Conservation (phyloP, 2,797 vertebrate genomes). For the Acropternis orthonyx region DNA sequence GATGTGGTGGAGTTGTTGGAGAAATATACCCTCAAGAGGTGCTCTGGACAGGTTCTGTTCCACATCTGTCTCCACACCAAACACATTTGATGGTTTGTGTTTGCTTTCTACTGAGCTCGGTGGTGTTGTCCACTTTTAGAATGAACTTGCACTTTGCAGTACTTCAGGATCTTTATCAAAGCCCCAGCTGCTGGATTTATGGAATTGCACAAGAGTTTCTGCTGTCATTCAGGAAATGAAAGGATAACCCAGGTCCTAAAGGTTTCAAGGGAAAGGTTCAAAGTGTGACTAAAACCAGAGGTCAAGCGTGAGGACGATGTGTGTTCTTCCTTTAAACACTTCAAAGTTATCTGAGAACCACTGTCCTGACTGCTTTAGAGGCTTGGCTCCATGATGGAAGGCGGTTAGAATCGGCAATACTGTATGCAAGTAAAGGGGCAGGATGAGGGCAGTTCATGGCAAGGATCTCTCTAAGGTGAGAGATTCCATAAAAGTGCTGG, state of each 20-base stretch:
- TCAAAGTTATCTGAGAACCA: not conserved
- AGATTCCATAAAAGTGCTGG: not conserved
- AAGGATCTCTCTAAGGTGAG: not conserved
- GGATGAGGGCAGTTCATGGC: not conserved
- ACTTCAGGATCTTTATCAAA: not conserved
- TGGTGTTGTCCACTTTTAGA: not conserved
- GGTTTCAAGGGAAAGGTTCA: not conserved
- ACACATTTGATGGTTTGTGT: not conserved
- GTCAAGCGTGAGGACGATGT: not conserved
- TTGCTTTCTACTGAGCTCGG: not conserved
- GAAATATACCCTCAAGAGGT: not conserved
- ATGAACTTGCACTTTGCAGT: not conserved
- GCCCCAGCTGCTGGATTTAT: not conserved
- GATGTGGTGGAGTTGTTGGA: not conserved
- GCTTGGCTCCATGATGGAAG: not conserved
- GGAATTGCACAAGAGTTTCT: not conserved
- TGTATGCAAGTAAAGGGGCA: not conserved
- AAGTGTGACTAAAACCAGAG: not conserved
- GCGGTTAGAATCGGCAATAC: not conserved
- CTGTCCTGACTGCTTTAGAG: not conserved
- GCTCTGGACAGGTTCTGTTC: not conserved
- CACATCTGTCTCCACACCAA: not conserved
- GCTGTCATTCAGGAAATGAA: not conserved
- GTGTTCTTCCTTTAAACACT: not conserved
- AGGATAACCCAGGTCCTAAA: not conserved